These are phyloP conservation scores for Rhinogobio ventralis DNA, from an alignment of 2,797 vertebrate genomes.

Conservation along the genomic window DNA sequence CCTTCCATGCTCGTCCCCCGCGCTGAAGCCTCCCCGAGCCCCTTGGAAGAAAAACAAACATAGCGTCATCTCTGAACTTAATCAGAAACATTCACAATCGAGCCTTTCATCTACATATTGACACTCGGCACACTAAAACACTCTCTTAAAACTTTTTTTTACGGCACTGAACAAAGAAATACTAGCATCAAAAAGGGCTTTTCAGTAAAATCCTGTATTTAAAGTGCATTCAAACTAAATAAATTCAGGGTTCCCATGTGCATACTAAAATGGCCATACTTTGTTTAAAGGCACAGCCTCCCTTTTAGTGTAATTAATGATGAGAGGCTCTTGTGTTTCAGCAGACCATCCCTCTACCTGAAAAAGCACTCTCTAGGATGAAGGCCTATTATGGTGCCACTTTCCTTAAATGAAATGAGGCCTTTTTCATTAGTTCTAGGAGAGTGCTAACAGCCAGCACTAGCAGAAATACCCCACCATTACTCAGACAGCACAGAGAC, in stretches of 20 bases:
- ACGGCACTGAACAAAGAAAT: not conserved
- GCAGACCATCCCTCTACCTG: conserved; percentile 64
- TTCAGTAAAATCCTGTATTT: conserved; percentile 37
- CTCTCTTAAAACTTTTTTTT: not conserved
- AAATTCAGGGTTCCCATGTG: conserved; percentile 59
- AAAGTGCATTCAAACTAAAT: conserved; percentile 61
- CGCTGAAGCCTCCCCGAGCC: conserved; percentile 79
- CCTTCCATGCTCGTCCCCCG: conserved; percentile 86
- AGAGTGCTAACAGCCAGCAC: conserved; percentile 20
- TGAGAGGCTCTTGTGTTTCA: conserved; percentile 60
- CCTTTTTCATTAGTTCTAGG: conserved; percentile 63
- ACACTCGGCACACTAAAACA: conserved; percentile 5
- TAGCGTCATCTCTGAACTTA: conserved; percentile 31
- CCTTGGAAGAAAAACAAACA: conserved; percentile 66
- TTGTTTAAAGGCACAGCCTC: conserved; percentile 51
- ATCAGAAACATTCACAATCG: conserved; percentile 29
- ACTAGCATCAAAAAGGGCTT: conserved; percentile 55
- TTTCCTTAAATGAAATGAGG: conserved; percentile 73
- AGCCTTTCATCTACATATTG: conserved; percentile 15
- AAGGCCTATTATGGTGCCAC: conserved; percentile 69
- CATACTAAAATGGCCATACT: conserved; percentile 60
- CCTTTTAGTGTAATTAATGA: conserved; percentile 77
- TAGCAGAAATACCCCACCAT: conserved; percentile 32
- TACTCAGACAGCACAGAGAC: conserved; percentile 36
- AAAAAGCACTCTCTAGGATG: conserved; percentile 79